A percentile compares a stretch with the other conserved stretches of the same genome.
Evolutionary conservation across 2,113 vertebrate species (phyloP).

Genomic region (Hyaena hyaena): DNA sequence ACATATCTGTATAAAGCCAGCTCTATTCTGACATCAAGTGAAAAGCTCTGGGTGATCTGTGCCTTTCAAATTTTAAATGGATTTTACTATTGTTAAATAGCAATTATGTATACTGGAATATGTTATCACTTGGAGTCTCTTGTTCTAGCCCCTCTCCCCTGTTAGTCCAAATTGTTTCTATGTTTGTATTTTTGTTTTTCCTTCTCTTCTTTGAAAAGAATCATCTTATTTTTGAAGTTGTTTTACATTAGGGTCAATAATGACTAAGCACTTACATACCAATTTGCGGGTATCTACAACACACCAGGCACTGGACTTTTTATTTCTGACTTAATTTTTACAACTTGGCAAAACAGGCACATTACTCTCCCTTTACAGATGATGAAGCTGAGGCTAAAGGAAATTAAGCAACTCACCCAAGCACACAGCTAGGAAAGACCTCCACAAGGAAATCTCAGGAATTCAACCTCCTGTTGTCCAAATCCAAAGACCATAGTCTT

Average conservation of each 20-base stretch:
- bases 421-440: not conserved
- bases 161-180: not conserved
- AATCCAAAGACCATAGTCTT: not conserved
- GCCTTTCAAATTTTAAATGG: not conserved
- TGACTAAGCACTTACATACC: not conserved
- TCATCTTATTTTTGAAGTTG: conserved; percentile 34
- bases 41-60: not conserved
- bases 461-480: not conserved
- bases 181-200: not conserved
- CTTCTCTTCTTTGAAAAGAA: conserved; percentile 48
- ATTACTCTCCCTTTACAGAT: conserved; percentile 29
- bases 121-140: not conserved
- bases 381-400: conserved; percentile 3
- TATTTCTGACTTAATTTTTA: conserved; percentile 51
- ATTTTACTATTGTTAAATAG: conserved; percentile 2
- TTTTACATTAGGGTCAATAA: conserved; percentile 13
- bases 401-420: conserved; percentile 7
- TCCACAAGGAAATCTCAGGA: not conserved
- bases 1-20: not conserved
- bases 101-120: not conserved
- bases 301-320: not conserved
- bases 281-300: not conserved
- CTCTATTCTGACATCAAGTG: not conserved
- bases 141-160: not conserved
- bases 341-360: not conserved